A percentile compares a stretch with the other conserved stretches of the same genome.
Conservation (phyloP, 2,113 vertebrate genomes). For the Perca flavescens region DNA sequence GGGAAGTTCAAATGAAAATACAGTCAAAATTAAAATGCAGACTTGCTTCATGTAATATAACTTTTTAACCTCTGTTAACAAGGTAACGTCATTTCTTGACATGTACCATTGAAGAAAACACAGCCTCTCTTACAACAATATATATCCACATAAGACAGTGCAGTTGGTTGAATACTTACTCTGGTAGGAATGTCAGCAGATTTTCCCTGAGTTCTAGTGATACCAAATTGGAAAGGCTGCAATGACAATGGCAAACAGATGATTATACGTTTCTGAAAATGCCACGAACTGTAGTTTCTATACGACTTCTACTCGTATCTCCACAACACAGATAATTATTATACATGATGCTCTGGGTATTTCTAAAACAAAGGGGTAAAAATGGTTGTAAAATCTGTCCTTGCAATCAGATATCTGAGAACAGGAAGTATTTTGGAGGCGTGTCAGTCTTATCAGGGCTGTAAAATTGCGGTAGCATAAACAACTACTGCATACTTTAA, state of each 20-base stretch:
- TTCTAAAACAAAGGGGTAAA: conserved; percentile 24
- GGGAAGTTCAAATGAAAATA: conserved; percentile 25
- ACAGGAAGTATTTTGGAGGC: conserved; percentile 73
- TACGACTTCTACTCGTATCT: not conserved
- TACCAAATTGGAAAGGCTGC: conserved; percentile 94
- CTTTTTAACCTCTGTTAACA: not conserved
- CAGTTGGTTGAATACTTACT: conserved; percentile 87
- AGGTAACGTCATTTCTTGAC: not conserved
- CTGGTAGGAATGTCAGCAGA: conserved; percentile 94
- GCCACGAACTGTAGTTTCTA: not conserved
- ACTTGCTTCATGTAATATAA: not conserved
- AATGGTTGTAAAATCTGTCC: not conserved
- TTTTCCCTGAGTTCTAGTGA: conserved; percentile 99
- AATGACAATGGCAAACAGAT: conserved; percentile 58
- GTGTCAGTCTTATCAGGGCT: conserved; percentile 69
- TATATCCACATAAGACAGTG: not conserved
- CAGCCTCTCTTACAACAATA: not conserved
- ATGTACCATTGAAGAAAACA: not conserved
- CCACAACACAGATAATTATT: not conserved
- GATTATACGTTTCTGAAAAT: conserved; percentile 4
- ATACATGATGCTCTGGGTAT: conserved; percentile 1
- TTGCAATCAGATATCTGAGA: conserved; percentile 60
- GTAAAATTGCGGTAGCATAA: conserved; percentile 62
- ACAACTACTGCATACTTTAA: conserved; percentile 57
- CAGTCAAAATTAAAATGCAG: not conserved